These are phyloP conservation scores for Rallus limicola DNA, from an alignment of 2,113 vertebrate genomes.

Conservation along the genomic window DNA sequence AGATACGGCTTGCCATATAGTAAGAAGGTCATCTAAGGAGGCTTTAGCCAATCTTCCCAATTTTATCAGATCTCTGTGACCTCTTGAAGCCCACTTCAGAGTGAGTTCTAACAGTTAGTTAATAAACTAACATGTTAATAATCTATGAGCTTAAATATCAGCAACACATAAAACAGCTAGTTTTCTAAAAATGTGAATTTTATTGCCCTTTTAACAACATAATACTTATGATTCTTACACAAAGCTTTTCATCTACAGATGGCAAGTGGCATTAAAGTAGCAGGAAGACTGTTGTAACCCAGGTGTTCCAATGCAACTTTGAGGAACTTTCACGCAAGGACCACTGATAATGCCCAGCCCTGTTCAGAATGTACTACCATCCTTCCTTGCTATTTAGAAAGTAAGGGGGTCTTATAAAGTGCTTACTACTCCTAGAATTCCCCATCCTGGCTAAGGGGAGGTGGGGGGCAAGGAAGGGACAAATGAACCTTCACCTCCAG, in stretches of 20 bases:
- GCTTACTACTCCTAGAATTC: background rate
- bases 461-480: background rate
- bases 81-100: background rate
- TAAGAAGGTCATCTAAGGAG: background rate
- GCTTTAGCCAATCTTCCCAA: background rate
- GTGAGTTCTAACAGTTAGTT: background rate
- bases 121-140: background rate
- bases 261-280: background rate
- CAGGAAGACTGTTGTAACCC: background rate
- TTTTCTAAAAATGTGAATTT: background rate
- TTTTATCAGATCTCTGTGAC: background rate
- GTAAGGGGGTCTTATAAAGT: background rate
- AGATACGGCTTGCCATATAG: background rate
- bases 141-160: background rate
- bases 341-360: background rate
- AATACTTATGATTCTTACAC: background rate
- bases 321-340: background rate
- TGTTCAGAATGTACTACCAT: background rate
- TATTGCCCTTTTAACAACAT: background rate
- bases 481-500: fast-evolving
- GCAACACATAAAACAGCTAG: background rate
- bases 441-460: background rate
- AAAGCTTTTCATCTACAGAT: background rate
- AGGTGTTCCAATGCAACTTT: background rate
- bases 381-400: background rate